Evolutionary conservation across 2,797 vertebrate species (phyloP), one percentile per base, ranked within the genome.

Genomic region (Varecia variegata): DNA sequence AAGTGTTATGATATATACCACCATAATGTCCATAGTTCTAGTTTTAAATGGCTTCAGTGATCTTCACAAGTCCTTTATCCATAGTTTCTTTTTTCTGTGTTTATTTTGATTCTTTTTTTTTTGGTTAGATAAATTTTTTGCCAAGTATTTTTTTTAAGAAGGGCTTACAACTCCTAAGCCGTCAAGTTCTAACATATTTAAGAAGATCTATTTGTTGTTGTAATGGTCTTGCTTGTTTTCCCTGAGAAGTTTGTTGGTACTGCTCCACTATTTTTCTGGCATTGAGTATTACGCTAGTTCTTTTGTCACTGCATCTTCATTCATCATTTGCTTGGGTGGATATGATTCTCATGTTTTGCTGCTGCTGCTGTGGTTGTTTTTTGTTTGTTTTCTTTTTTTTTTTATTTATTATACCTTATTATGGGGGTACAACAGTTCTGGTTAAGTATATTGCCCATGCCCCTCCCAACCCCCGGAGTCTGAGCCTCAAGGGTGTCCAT

Each of bases 311-410:
- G 17, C 3, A 6, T 40, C 50, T 79, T 32, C n/a, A 67, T 32
- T 93, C 23, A 40, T 43, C 15, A 30, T 67, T n/a, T 67, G 20
- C 82, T 62, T 83, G 77, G 38, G 15, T n/a, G 43, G 14, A 77
- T 43, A 38, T 79, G 54, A 27, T 23, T 88, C 15, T 67, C 23
- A 9, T n/a, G 45, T 20, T 90, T 58, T 58, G 9, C 58, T 82
- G 50, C 25, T 93, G 15, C 35, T 54, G 4, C 38, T 21, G 13
- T 80, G 8, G 30, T 43, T 35, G 13, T 43, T 35, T 1, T 30
- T 52, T 60, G n/a, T 88, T 93, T 83, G n/a, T 88, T 93, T 83
- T 52, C 56, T 76, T 81, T 52, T n/a, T n/a, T n/a, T n/a, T n/a
- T n/a, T n/a, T n/a, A n/a, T n/a, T n/a, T n/a, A n/a, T n/a, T n/a